Percentiles rank a stretch among this genome's conserved stretches.
Evolutionary conservation across 1,140 invertebrate species (phyloP).

Genomic region (Drosophila cardini): DNA sequence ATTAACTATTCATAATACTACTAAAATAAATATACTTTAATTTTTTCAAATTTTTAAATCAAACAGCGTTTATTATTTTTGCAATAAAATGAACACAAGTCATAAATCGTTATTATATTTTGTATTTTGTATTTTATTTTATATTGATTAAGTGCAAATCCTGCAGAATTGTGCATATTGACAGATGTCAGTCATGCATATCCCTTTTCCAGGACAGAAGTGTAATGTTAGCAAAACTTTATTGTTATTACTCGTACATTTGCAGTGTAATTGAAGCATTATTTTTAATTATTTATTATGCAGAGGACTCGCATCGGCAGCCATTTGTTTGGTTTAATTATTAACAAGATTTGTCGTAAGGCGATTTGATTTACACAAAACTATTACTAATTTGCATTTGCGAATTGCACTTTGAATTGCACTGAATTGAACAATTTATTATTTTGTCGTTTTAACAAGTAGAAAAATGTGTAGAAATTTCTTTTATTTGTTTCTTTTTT

Average conservation of each 20-base stretch:
- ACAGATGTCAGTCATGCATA: slow-evolving; percentile 65
- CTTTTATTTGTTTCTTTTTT: slow-evolving; percentile 34
- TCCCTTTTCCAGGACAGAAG: slow-evolving; percentile 10
- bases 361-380: slow-evolving; percentile 58
- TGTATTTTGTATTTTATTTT: slow-evolving; percentile 59
- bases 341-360: slow-evolving; percentile 61
- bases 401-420: slow-evolving; percentile 53
- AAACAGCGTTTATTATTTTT: background rate
- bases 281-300: slow-evolving; percentile 54
- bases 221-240: slow-evolving; percentile 4
- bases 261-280: slow-evolving; percentile 70
- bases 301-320: slow-evolving; percentile 60
- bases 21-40: too few species aligned
- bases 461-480: slow-evolving; percentile 71
- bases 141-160: slow-evolving; percentile 42
- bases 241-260: slow-evolving; percentile 52
- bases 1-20: too few species aligned
- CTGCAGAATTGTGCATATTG: slow-evolving; percentile 50
- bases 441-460: slow-evolving; percentile 35
- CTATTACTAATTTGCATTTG: slow-evolving; percentile 35
- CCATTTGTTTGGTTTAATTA: slow-evolving; percentile 62
- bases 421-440: slow-evolving; percentile 45
- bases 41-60: too few species aligned
- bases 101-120: slow-evolving; percentile 43
- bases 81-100: slow-evolving; percentile 47